A percentile compares a stretch with the other conserved stretches of the same genome.
Evolutionary conservation across 2,113 vertebrate genomes (phyloP).

Genomic region (Felis chaus): DNA sequence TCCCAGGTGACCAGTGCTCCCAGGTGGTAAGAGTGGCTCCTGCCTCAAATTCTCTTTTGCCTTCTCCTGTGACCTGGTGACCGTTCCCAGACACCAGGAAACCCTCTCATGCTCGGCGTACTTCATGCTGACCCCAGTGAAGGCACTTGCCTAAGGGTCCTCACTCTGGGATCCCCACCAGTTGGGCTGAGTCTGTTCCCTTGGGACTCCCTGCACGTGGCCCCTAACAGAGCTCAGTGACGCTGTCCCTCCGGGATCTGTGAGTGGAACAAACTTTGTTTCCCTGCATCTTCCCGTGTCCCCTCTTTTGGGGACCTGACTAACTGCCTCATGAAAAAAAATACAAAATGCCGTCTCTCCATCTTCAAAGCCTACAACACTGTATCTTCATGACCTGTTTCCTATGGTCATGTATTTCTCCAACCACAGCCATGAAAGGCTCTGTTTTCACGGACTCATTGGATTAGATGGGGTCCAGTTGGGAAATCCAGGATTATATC

Average conservation of each 20-base stretch:
- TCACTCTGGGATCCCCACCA: not conserved
- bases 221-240: too few species aligned
- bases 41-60: not conserved
- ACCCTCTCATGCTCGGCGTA: accelerated
- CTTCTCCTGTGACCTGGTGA: not conserved
- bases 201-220: not conserved
- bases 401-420: not conserved
- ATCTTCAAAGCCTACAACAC: not conserved
- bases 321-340: not conserved
- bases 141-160: too few species aligned
- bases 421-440: not conserved
- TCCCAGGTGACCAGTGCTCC: not conserved
- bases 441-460: not conserved
- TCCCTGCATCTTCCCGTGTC: not conserved
- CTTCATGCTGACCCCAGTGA: not conserved
- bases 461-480: not conserved
- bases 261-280: not conserved
- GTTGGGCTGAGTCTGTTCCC: not conserved
- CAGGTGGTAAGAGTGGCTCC: not conserved
- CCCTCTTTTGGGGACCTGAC: not conserved
- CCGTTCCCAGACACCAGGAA: not conserved
- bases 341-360: not conserved
- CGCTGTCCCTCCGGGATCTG: not conserved
- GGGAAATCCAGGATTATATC: not conserved
- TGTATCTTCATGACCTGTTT: not conserved